Base-by-base conservation (phyloP, 2,113 vertebrate species). In the Pterocles orientalis region DNA sequence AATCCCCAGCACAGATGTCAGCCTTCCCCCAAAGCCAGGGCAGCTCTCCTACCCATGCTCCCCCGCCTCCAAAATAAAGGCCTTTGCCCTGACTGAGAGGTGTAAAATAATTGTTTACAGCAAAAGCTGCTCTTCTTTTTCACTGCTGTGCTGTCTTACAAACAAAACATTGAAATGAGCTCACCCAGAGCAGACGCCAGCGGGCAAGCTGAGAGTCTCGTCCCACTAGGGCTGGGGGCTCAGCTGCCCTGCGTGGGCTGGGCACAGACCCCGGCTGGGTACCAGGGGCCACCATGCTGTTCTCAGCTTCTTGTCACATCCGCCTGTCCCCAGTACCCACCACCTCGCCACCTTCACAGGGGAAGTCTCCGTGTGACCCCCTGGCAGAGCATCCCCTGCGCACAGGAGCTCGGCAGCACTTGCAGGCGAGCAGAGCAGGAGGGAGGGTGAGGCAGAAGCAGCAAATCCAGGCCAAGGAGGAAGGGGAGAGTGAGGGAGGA, bases 1-100 rank as follows among this genome's bases (percentile, higher is more conserved):
- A 95, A 82, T 88, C 86, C 75, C 45, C 26, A 0, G 92, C 95
- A 94, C 95, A 97, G 96, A 97, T 97, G 96, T 97, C 97, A 90
- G 86, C 86, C 85, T 91, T 86, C 78, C 65, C 66, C 83, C 72
- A 60, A 18, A 94, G 80, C 80, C 82, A 33, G 78, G 71, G 70
- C 81, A 54, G 85, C 90, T 54, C 69, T 85, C 78, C 83, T 1
- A 25, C 93, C 80, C 2, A 11, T 61, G 12, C 28, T 12, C 20
- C 29, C 39, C 33, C 33, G 26, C 86, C 92, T 93, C 60, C 20
- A 10, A 85, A 88, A 94, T 54, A 92, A 95, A 95, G 89, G 70
- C 76, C 66, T 92, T 54, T 78, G 87, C 93, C 61, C 88, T 95
- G 79, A 96, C 93, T 88, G 90, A 91, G 94, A 94, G 88, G 93